phyloP scores from a whole-genome alignment of 2,888 invertebrate species.

The Pardosa pseudoannulata region DNA sequence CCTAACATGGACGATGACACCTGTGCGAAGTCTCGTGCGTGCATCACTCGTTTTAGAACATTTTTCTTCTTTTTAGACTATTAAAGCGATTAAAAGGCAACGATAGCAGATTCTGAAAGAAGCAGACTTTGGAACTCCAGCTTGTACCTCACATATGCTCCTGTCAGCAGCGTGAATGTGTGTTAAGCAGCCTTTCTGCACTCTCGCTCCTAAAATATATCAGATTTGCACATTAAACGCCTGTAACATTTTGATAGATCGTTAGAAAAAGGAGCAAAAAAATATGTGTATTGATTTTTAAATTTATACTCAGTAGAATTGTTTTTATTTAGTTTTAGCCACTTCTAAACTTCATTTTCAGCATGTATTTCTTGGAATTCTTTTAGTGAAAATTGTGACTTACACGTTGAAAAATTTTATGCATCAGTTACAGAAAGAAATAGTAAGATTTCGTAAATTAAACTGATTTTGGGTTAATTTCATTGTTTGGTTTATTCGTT shows the following conservation, averaged over 20 bases:
- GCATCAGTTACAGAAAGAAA: too few species aligned
- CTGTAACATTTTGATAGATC: neutral
- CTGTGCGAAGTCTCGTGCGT: slow-evolving; percentile 35
- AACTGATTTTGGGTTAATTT: too few species aligned
- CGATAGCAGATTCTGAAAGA: neutral
- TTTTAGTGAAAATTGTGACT: too few species aligned
- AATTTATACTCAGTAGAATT: too few species aligned
- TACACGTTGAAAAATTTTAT: too few species aligned
- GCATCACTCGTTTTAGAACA: slow-evolving; percentile 34
- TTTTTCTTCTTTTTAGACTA: slow-evolving; percentile 63
- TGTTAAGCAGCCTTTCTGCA: neutral
- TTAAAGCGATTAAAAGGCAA: slow-evolving; percentile 59
- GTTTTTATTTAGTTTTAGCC: too few species aligned
- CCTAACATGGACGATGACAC: slow-evolving; percentile 31
- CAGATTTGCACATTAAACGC: neutral
- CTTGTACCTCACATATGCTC: neutral
- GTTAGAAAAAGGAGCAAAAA: neutral
- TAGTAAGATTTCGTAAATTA: too few species aligned
- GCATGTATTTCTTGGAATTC: too few species aligned
- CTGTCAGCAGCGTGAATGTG: neutral
- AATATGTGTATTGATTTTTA: neutral
- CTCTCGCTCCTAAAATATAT: neutral
- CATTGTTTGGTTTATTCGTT: too few species aligned
- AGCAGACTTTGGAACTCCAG: neutral
- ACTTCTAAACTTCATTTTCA: too few species aligned